Evolutionary conservation across 2,797 vertebrate species (phyloP).

Genomic region (Tauraco hartlaubi): DNA sequence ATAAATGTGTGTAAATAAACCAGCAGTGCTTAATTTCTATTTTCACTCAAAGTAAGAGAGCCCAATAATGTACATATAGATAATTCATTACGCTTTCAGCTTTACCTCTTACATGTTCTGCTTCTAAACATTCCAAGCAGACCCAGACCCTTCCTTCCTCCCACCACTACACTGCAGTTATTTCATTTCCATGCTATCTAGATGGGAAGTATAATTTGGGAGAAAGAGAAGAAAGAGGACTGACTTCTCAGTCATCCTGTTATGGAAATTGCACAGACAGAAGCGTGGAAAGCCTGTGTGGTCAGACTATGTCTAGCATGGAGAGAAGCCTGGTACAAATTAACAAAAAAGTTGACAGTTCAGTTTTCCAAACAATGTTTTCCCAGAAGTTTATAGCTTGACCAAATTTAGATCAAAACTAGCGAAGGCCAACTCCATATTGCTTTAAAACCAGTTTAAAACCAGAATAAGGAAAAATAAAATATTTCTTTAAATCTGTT

Average conservation of each 20-base stretch:
- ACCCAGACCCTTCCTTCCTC: not conserved
- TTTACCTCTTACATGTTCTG: not conserved
- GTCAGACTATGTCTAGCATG: not conserved
- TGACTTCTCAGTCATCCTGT: not conserved
- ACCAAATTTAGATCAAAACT: not conserved
- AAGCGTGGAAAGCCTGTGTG: not conserved
- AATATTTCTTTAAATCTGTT: not conserved
- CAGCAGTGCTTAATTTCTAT: not conserved
- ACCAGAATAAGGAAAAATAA: not conserved
- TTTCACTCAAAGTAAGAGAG: not conserved
- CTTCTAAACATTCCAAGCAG: not conserved
- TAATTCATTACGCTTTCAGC: not conserved
- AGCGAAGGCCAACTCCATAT: not conserved
- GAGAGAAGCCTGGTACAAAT: not conserved
- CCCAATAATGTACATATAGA: not conserved
- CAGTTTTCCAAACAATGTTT: not conserved
- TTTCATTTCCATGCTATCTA: not conserved
- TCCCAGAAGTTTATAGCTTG: not conserved
- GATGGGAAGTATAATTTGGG: not conserved
- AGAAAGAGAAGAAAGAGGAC: not conserved
- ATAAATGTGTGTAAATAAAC: not conserved
- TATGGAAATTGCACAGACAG: not conserved
- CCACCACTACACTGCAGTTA: not conserved
- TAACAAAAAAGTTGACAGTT: not conserved
- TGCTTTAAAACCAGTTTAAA: not conserved